Percentiles rank a stretch among this genome's conserved stretches.
Evolutionary conservation across 2,797 vertebrate genomes (phyloP).

Genomic region (Triplophysa bombifrons): DNA sequence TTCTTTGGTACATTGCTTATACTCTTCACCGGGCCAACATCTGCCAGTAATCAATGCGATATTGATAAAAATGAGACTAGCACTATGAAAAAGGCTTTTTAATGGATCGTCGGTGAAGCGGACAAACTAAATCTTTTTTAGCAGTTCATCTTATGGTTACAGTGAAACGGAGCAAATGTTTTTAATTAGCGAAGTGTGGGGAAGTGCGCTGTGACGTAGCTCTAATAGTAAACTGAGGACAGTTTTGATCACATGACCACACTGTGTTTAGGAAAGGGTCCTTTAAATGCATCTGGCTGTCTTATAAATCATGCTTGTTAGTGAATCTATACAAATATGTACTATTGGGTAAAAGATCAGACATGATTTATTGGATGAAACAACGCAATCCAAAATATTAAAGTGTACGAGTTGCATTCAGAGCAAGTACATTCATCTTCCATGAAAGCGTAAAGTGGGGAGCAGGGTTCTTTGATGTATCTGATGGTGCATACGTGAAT

Average conservation of each 20-base stretch:
- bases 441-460: background rate
- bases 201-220: background rate
- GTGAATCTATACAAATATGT: background rate
- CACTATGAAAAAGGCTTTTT: slow-evolving; percentile 4
- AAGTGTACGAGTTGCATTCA: background rate
- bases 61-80: slow-evolving; percentile 14
- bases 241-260: background rate
- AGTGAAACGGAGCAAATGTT: slow-evolving; percentile 9
- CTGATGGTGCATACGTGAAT: no score
- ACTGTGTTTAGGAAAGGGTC: background rate
- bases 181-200: slow-evolving; percentile 9
- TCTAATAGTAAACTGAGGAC: background rate
- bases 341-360: background rate
- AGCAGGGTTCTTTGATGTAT: background rate
- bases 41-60: slow-evolving; percentile 4
- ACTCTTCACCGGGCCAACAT: slow-evolving; percentile 8
- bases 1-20: slow-evolving; percentile 16
- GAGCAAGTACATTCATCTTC: background rate
- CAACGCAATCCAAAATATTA: background rate
- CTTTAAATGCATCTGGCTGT: background rate
- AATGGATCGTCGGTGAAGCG: background rate
- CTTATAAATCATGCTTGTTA: background rate
- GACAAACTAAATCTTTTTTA: slow-evolving; percentile 22
- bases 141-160: background rate
- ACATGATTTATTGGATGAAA: background rate